Evolutionary conservation across 1,140 invertebrate genomes (phyloP).

Genomic region (Magallana gigas): DNA sequence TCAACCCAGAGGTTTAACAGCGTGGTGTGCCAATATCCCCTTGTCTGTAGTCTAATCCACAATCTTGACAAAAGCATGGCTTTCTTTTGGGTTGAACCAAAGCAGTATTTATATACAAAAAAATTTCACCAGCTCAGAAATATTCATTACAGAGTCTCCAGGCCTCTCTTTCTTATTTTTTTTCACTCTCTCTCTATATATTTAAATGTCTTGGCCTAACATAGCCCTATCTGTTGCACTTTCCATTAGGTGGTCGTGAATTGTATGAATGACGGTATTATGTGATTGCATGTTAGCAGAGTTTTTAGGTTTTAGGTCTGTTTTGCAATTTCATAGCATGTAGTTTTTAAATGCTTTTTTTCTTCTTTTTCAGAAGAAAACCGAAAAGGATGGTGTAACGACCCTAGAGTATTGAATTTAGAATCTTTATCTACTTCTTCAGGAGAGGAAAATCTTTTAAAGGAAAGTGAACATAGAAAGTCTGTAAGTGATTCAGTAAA

Average conservation of each 20-base stretch:
- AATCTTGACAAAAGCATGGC: too few relatives aligned
- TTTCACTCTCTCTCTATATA: not conserved
- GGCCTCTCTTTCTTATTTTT: too few relatives aligned
- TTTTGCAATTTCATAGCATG: not conserved
- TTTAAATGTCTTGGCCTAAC: not conserved
- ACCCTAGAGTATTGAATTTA: not conserved
- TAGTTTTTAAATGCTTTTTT: not conserved
- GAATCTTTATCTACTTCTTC: not conserved
- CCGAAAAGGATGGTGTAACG: not conserved
- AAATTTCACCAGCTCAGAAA: too few relatives aligned
- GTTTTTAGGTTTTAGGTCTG: not conserved
- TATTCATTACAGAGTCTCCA: too few relatives aligned
- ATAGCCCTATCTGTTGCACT: not conserved
- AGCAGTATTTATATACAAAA: too few relatives aligned
- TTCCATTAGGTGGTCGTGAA: not conserved
- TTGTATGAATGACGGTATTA: not conserved
- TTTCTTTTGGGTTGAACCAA: too few relatives aligned
- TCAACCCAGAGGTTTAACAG: too few relatives aligned
- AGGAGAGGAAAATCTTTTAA: not conserved
- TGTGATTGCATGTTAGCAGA: not conserved
- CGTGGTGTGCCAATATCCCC: too few relatives aligned
- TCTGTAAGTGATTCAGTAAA: not conserved
- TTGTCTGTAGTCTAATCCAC: too few relatives aligned
- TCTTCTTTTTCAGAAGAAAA: not conserved
- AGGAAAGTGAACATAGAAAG: not conserved